phyloP scores from a whole-genome alignment of 30 jellyfish, hydroid and myxozoan genomes.

The Aurelia aurita complex sp. Pacific region DNA sequence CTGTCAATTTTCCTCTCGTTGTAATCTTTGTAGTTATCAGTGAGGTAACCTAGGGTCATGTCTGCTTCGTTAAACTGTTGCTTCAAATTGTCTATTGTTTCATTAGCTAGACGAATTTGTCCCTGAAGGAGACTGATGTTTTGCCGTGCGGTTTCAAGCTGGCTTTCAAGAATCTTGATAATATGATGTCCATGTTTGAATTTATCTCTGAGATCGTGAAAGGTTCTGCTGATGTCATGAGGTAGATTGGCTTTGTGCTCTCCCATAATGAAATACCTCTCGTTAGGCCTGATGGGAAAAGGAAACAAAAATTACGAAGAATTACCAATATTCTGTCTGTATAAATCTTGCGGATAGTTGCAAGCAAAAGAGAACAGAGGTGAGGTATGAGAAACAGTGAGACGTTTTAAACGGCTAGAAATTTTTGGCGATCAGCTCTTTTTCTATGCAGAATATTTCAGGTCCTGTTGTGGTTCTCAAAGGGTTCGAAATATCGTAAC shows the following conservation, averaged over 20 bases:
- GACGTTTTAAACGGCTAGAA: no score
- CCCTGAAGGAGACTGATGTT: slow-evolving; percentile 92
- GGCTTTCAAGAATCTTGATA: slow-evolving; percentile 86
- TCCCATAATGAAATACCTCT: slow-evolving; percentile 8
- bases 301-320: neutral
- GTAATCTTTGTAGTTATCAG: slow-evolving; percentile 53
- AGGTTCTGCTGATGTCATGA: slow-evolving; percentile 47
- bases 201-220: slow-evolving; percentile 75
- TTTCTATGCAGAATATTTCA: no score
- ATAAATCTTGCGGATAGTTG: no score
- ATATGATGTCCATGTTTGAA: slow-evolving; percentile 92
- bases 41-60: slow-evolving; percentile 57
- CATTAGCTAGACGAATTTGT: slow-evolving; percentile 91
- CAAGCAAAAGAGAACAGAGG: no score
- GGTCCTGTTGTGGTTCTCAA: no score
- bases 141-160: slow-evolving; percentile 92
- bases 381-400: no score
- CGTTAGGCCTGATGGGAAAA: neutral
- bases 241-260: slow-evolving; percentile 35
- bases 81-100: slow-evolving; percentile 86
- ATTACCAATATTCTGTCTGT: no score
- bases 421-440: no score
- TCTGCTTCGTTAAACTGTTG: slow-evolving; percentile 89
- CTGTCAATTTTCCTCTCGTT: slow-evolving; percentile 16
- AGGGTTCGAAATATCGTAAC: no score